Evolutionary conservation across 1,140 invertebrate species (phyloP).

Genomic region (Spodoptera frugiperda): DNA sequence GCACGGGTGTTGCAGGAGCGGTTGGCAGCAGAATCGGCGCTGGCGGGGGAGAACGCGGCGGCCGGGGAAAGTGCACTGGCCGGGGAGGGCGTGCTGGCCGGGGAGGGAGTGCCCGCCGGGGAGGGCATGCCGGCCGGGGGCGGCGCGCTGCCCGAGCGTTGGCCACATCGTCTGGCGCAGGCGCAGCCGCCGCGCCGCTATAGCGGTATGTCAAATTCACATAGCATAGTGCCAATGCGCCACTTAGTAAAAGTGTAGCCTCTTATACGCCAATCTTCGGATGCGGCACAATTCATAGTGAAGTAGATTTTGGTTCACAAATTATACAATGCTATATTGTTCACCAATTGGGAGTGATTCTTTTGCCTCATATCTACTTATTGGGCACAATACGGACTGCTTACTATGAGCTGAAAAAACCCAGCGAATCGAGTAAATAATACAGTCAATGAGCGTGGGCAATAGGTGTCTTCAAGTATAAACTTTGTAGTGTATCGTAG

Average conservation of each 20-base stretch:
- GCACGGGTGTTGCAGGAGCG: constrained; percentile 5
- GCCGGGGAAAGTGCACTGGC: neutral
- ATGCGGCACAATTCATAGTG: too few species aligned
- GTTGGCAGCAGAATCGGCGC: neutral
- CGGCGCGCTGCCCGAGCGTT: constrained; percentile 58
- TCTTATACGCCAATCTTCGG: neutral
- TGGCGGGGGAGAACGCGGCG: constrained; percentile 15
- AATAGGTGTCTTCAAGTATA: too few species aligned
- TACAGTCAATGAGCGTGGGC: too few species aligned
- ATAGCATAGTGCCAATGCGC: neutral
- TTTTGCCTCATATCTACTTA: too few species aligned
- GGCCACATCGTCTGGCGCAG: constrained; percentile 76
- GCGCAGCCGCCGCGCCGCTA: constrained; percentile 71
- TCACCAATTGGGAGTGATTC: too few species aligned
- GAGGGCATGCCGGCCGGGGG: constrained; percentile 22
- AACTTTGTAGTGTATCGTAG: too few species aligned
- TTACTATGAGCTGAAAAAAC: too few species aligned
- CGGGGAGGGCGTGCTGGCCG: constrained; percentile 17
- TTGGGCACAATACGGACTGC: too few species aligned
- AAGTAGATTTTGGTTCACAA: too few species aligned
- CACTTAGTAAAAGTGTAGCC: too few species aligned
- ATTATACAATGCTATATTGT: too few species aligned
- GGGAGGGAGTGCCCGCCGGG: neutral
- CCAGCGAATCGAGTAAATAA: too few species aligned
- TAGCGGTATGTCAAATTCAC: constrained; percentile 42